Evolutionary conservation across 2,113 vertebrate species (phyloP).

Genomic region (Anolis carolinensis): DNA sequence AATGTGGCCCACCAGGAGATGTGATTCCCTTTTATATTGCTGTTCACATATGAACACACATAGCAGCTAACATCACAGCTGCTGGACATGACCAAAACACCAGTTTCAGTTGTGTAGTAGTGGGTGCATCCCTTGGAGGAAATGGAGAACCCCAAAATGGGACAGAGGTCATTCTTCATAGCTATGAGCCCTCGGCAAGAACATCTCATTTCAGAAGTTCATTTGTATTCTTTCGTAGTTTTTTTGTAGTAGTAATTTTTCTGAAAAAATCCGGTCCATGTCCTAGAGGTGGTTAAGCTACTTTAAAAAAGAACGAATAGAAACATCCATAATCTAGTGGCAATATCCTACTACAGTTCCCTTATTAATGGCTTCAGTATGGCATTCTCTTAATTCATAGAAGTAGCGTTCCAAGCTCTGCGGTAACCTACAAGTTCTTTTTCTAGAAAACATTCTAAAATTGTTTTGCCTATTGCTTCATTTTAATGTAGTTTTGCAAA

Average conservation of each 20-base stretch:
- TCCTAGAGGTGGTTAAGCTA: too few species aligned
- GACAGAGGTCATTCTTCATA: too few species aligned
- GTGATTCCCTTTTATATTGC: too few species aligned
- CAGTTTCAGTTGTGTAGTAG: too few species aligned
- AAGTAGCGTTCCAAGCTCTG: not conserved
- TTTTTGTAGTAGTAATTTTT: not conserved
- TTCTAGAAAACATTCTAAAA: too few species aligned
- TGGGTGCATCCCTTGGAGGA: too few species aligned
- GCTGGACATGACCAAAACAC: too few species aligned
- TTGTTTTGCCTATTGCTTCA: conserved; percentile 7
- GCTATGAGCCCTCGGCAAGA: not conserved
- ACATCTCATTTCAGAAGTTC: not conserved
- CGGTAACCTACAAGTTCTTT: not conserved
- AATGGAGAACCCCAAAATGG: too few species aligned
- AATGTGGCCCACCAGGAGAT: too few species aligned
- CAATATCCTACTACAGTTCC: too few species aligned
- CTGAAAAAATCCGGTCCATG: not conserved
- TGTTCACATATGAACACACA: too few species aligned
- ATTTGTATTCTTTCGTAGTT: not conserved
- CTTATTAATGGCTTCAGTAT: not conserved
- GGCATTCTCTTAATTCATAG: not conserved
- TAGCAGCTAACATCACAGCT: too few species aligned
- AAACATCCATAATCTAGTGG: not conserved
- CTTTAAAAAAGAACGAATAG: not conserved
- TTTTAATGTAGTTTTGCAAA: conserved; percentile 48